These are phyloP conservation scores for Agonopterix alstromeriana DNA, from an alignment of 2,888 invertebrate genomes.

Conservation along the genomic window DNA sequence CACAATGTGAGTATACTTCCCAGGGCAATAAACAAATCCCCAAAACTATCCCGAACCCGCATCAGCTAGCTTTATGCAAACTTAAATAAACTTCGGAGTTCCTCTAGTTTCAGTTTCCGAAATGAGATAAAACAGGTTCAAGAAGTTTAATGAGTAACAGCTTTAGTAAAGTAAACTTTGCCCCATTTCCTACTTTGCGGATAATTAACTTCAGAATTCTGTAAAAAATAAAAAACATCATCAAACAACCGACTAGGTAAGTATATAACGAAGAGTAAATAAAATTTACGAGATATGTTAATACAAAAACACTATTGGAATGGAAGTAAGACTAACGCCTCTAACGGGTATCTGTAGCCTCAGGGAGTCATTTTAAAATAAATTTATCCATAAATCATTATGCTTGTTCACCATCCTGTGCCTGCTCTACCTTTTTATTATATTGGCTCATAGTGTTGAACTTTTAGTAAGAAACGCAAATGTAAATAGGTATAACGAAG, in stretches of 20 bases:
- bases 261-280: no score
- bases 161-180: constrained; percentile 42
- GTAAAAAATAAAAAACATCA: constrained; percentile 13
- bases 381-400: constrained; percentile 52
- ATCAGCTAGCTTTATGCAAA: constrained; percentile 36
- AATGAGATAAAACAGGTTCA: constrained; percentile 60
- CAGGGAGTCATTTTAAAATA: constrained; percentile 37
- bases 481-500: background rate
- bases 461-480: constrained; percentile 11
- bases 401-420: constrained; percentile 43
- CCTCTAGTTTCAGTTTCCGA: constrained; percentile 37
- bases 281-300: background rate
- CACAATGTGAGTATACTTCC: background rate
- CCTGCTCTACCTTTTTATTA: constrained; percentile 40
- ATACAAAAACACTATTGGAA: background rate
- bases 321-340: background rate
- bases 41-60: constrained; percentile 25
- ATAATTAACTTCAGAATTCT: constrained; percentile 32
- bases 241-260: background rate
- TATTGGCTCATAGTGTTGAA: constrained; percentile 36
- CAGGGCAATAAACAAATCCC: constrained; percentile 23
- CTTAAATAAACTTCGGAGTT: constrained; percentile 37
- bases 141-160: constrained; percentile 57
- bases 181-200: constrained; percentile 31
- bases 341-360: constrained; percentile 8